A percentile compares a stretch with the other conserved stretches of the same genome.
phyloP scores from a whole-genome alignment of 2,113 vertebrate species.

The Oncorhynchus kisutch region DNA sequence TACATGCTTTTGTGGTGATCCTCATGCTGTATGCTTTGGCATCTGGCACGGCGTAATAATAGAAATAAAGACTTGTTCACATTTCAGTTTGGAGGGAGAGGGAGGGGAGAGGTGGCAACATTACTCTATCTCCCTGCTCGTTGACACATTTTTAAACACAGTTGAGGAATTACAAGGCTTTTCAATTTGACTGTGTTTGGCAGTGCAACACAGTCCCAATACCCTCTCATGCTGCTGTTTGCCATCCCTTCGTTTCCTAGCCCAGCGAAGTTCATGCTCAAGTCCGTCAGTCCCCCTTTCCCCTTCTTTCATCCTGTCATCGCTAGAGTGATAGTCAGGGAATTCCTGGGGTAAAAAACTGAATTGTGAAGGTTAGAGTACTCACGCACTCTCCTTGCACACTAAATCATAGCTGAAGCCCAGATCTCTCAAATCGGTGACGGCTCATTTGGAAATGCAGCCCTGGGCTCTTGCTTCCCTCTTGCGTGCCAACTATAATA shows the following conservation, averaged over 20 bases:
- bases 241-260: slow-evolving; percentile 58
- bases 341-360: slow-evolving; percentile 54
- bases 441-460: slow-evolving; percentile 88
- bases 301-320: slow-evolving; percentile 65
- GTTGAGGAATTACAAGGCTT: slow-evolving; percentile 67
- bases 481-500: slow-evolving; percentile 88
- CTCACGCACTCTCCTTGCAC: slow-evolving; percentile 40
- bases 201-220: slow-evolving; percentile 53
- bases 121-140: slow-evolving; percentile 53
- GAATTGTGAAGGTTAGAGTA: slow-evolving; percentile 36
- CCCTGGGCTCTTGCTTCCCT: slow-evolving; percentile 77
- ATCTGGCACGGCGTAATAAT: slow-evolving; percentile 24
- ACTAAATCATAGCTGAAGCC: slow-evolving; percentile 7
- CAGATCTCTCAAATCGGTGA: slow-evolving; percentile 28
- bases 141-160: slow-evolving; percentile 72
- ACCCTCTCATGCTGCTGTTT: slow-evolving; percentile 48
- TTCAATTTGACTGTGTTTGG: slow-evolving; percentile 64
- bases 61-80: slow-evolving; percentile 14
- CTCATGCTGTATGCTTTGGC: slow-evolving; percentile 55
- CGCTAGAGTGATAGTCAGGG: slow-evolving; percentile 53
- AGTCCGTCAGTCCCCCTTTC: slow-evolving; percentile 17
- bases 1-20: slow-evolving; percentile 61
- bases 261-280: slow-evolving; percentile 42
- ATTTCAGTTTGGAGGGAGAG: slow-evolving; percentile 41
- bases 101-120: slow-evolving; percentile 44